Evolutionary conservation across 2,113 vertebrate species (phyloP).

Genomic region (Patagioenas fasciata): DNA sequence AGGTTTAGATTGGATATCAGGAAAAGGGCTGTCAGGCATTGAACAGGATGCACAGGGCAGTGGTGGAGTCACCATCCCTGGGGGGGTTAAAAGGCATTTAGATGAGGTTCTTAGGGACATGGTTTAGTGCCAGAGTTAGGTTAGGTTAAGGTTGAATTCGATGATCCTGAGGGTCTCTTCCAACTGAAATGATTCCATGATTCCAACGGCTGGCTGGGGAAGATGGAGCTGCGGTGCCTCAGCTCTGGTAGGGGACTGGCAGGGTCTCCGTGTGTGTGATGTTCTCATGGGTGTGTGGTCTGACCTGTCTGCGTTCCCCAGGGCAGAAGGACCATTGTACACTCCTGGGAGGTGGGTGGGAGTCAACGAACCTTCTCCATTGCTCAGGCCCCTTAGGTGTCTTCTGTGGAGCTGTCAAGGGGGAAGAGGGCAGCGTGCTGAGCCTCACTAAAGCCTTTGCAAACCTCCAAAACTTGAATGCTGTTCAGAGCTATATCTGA

Average conservation of each 20-base stretch:
- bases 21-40: too few relatives aligned
- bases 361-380: not conserved
- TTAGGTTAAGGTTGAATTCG: too few relatives aligned
- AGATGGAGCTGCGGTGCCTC: too few relatives aligned
- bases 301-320: not conserved
- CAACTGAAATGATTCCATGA: too few relatives aligned
- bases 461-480: not conserved
- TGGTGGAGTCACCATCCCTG: too few relatives aligned
- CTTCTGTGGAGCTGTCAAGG: not conserved
- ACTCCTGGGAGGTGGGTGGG: not conserved
- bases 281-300: not conserved
- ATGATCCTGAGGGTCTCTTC: too few relatives aligned
- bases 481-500: not conserved
- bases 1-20: too few relatives aligned
- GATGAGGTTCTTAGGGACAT: too few relatives aligned
- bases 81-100: too few relatives aligned
- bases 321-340: not conserved
- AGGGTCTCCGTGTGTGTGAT: not conserved
- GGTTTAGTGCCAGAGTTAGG: too few relatives aligned
- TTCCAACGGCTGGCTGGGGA: accelerated
- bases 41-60: too few relatives aligned
- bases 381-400: not conserved
- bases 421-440: not conserved
- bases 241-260: too few relatives aligned
- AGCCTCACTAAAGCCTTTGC: not conserved